Conservation (phyloP, 1,140 invertebrate species). For the Aphaenogaster ashmeadi region DNA sequence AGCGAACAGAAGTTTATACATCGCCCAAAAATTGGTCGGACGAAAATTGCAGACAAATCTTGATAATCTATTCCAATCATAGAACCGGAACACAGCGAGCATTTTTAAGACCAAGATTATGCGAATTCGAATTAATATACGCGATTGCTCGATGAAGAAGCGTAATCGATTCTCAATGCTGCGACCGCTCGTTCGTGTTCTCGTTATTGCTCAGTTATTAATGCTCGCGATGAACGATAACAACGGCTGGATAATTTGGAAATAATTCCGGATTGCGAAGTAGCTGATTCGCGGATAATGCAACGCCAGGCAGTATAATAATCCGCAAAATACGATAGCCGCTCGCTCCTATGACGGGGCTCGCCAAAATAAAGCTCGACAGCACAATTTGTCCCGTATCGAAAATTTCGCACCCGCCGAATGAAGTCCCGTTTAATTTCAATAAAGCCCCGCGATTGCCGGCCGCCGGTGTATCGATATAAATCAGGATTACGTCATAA, state of each 20-base stretch:
- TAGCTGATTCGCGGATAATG: slow-evolving; percentile 56
- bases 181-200: slow-evolving; percentile 24
- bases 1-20: background rate
- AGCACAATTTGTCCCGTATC: slow-evolving; percentile 40
- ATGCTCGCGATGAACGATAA: slow-evolving; percentile 50
- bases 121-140: slow-evolving; percentile 24
- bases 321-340: slow-evolving; percentile 53
- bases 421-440: slow-evolving; percentile 63
- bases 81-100: background rate
- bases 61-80: background rate
- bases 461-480: slow-evolving; percentile 37
- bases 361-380: slow-evolving; percentile 51
- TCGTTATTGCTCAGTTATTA: slow-evolving; percentile 57
- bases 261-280: slow-evolving; percentile 56
- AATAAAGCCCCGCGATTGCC: slow-evolving; percentile 44
- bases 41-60: background rate
- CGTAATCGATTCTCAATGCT: slow-evolving; percentile 47
- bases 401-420: slow-evolving; percentile 54
- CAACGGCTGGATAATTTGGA: slow-evolving; percentile 45
- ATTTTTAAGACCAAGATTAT: slow-evolving; percentile 20
- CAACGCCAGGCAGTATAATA: slow-evolving; percentile 39
- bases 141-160: slow-evolving; percentile 1
- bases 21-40: background rate
- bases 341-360: slow-evolving; percentile 21
- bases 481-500: slow-evolving; percentile 58